Evolutionary conservation across 2,797 vertebrate species (phyloP), one percentile per base, ranked within the genome.

Genomic region (Tinamus major): DNA sequence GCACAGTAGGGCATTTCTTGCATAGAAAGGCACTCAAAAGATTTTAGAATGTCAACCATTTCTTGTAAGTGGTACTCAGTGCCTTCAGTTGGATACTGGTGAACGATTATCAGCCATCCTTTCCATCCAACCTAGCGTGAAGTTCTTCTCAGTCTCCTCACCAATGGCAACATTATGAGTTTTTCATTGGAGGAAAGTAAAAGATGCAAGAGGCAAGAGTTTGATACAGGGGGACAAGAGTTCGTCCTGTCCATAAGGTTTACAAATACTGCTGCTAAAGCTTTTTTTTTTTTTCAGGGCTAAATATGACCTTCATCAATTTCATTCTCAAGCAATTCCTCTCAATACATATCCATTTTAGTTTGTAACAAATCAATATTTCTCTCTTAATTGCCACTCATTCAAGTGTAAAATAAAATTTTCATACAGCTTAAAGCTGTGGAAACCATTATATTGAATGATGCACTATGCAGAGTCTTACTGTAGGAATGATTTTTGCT

Each of bases 401-500:
- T 85, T 92, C 88, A 71, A 85, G 78, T 90, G 82, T 67, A 85
- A 95, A 87, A 95, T 94, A 78, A 95, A 96, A 95, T 92, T 95
- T 93, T 89, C 68, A 51, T 92, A 69, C 65, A 48, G 62, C 82
- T 96, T 63, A 89, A 83, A 94, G 76, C 74, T 91, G 79, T 81
- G 35, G 55, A 93, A 92, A 42, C 46, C 23, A 27, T 91, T 83
- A 67, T 35, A 65, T 49, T 39, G 70, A 90, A 46, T 75, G 76
- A 85, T 84, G 72, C 67, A 63, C 55, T 62, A 71, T 26, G n/a
- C 44, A 62, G 24, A 68, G n/a, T 59, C 55, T 71, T 78, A 56
- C 76, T 67, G 10, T 26, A 69, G 70, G 74, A 86, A 81, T 88
- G 85, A 20, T 29, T 89, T 83, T 72, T 44, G 19, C 69, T 80